Base-by-base conservation (phyloP, 2,888 invertebrate species). In the Spodoptera exigua region DNA sequence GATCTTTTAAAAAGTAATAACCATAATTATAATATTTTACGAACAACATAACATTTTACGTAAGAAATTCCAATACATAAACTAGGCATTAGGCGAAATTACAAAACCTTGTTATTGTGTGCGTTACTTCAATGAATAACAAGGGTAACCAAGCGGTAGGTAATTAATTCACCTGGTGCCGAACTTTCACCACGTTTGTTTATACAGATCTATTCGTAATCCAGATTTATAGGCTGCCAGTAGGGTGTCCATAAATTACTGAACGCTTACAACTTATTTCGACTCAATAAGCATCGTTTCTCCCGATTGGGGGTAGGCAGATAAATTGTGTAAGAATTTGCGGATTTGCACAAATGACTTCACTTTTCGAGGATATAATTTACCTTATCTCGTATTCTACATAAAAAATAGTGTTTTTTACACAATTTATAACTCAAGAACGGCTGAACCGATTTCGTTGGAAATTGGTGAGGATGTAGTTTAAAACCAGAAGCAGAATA, bases 141-240 rank as follows among this genome's bases (percentile, higher is more conserved):
- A 69, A 47, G 43, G 34, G 57, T 48, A 48, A 66, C 71, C 61
- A 61, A 58, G 48, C 40, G 53, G 16, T 45, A 17, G 43, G 56
- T 59, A 55, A 74, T 72, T 64, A 70, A 72, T 73, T 70, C 61
- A 60, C 60, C 46, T 60, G 27, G 58, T 40, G 46, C 47, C 57
- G 17, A 71, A 64, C 64, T 62, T 60, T 74, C 52, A 16, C 52
- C 53, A 61, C 61, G 60, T 70, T 61, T 75, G 64, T 70, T 72
- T 61, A 45, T 60, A 46, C 39, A 61, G 36, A 61, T 65, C 59
- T 61, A 59, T 60, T 41, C 45, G 51, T 34, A 58, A 61, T 46
- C 45, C 39, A 43, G 43, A 72, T 72, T 74, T 74, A 74, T 66
- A 34, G 62, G 5, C 45, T 41, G 35, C 17, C 37, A 51, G 53